phyloP scores from a whole-genome alignment of 2,888 invertebrate species.

The Melanchra persicariae region DNA sequence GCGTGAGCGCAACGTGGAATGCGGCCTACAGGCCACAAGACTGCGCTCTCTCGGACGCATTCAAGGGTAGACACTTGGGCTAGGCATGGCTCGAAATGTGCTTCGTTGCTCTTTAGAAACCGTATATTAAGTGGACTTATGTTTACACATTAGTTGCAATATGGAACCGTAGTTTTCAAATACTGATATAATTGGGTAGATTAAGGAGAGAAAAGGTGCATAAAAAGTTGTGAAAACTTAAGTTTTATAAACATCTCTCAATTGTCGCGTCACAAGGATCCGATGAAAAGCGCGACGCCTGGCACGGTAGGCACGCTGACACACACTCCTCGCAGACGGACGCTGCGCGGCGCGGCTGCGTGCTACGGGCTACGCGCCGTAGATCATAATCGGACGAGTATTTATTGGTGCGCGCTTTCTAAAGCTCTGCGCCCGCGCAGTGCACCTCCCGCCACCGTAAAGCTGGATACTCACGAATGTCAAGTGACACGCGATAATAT shows the following conservation, averaged over 20 bases:
- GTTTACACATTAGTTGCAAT: slow-evolving; percentile 18
- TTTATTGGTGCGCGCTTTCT: slow-evolving; percentile 89
- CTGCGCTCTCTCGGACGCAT: slow-evolving; percentile 69
- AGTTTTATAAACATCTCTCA: not conserved
- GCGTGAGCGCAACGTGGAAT: slow-evolving; percentile 78
- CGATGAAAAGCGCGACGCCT: slow-evolving; percentile 19
- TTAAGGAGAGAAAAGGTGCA: not conserved
- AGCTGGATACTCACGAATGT: slow-evolving; percentile 80
- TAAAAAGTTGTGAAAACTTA: not conserved
- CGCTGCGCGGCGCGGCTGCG: slow-evolving; percentile 68
- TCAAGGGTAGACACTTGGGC: slow-evolving; percentile 56
- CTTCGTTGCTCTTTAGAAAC: slow-evolving; percentile 58
- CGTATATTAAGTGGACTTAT: slow-evolving; percentile 41
- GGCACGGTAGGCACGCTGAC: slow-evolving; percentile 34
- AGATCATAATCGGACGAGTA: slow-evolving; percentile 90
- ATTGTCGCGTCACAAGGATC: slow-evolving; percentile 26
- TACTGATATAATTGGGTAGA: slow-evolving; percentile 2
- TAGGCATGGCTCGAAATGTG: slow-evolving; percentile 55
- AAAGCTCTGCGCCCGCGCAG: slow-evolving; percentile 67
- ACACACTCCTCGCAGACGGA: slow-evolving; percentile 46
- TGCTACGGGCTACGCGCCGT: slow-evolving; percentile 89
- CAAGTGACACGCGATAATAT: slow-evolving; percentile 82
- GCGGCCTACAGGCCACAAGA: slow-evolving; percentile 72
- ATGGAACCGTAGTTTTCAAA: slow-evolving; percentile 5
- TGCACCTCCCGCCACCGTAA: slow-evolving; percentile 62